A percentile compares a stretch with the other conserved stretches of the same genome.
These are phyloP conservation scores for Orchesella flavescens DNA, from an alignment of 2,888 invertebrate genomes.

Conservation along the genomic window DNA sequence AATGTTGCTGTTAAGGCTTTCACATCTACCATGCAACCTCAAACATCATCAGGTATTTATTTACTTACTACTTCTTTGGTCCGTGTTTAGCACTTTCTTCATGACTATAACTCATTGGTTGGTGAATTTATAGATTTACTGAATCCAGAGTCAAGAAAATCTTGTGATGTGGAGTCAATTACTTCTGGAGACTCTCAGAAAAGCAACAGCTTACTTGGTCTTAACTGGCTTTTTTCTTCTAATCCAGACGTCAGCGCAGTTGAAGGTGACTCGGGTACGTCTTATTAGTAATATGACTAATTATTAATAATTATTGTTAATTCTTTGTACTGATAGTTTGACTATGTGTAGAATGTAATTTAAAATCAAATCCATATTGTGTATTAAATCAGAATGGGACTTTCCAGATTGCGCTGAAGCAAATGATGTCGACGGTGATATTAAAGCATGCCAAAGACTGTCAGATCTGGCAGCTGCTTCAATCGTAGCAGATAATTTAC, in stretches of 20 bases:
- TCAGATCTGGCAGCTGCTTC: constrained; percentile 57
- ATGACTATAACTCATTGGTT: too few relatives aligned
- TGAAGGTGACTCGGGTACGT: constrained; percentile 49
- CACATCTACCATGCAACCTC: constrained; percentile 48
- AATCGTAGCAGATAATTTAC: constrained; percentile 58
- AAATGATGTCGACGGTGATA: constrained; percentile 28
- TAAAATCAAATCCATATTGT: not conserved
- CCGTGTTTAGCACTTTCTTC: too few relatives aligned
- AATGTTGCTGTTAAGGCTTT: constrained; percentile 70
- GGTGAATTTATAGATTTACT: too few relatives aligned
- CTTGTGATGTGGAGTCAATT: constrained; percentile 67
- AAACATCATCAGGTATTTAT: not conserved
- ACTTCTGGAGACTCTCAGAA: constrained; percentile 70
- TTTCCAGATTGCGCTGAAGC: constrained; percentile 38
- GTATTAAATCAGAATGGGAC: too few relatives aligned
- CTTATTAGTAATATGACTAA: not conserved
- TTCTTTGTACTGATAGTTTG: not conserved
- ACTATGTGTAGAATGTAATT: not conserved
- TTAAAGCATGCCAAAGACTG: constrained; percentile 40
- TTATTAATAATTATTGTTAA: not conserved
- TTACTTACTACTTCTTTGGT: not conserved
- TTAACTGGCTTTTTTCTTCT: constrained; percentile 80
- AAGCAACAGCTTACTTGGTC: constrained; percentile 77
- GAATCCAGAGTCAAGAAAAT: constrained; percentile 19
- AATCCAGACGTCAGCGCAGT: constrained; percentile 62